Base-by-base conservation (phyloP, 2,113 vertebrate genomes). In the Phainopepla nitens region DNA sequence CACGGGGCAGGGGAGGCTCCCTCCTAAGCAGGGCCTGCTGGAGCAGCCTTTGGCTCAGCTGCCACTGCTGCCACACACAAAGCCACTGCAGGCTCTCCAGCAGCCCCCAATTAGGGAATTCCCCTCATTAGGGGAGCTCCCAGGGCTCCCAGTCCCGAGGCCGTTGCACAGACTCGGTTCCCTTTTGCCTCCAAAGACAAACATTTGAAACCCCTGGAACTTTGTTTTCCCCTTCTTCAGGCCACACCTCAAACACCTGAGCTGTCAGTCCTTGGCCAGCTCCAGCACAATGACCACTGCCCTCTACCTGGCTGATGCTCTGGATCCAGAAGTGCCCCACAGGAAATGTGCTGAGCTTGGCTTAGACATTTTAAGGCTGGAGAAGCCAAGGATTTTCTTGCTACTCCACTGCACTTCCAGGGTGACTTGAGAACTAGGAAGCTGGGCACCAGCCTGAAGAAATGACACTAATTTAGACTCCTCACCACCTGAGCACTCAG, bases 61-160 rank as follows among this genome's bases (percentile, higher is more conserved):
- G 25, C 5, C 22, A 3, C 8, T 50, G 76, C 7, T 66, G 54
- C 8, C 19, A 7, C 25, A 23, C 56, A 69, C 49, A 49, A 61
- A 82, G 23, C 53, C 82, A 33, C 25, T 36, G 88, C 91, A 51
- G 88, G 70, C 71, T 69, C 92, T 80, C 83, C 31, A 80, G 47
- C 71, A 89, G 68, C 84, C 93, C 91, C 96, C 83, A 50, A 83
- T 82, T 62, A 92, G 65, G 91, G 95, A 93, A 39, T 39, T 39
- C 84, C 93, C 91, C 96, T 83, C 47, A 83, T 82, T 62, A 92
- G 65, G 91, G 95, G 92, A 92, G 88, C 77, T 90, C 96, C 85
- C 41, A 90, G 92, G 91, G 88, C 77, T 90, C 96, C 85, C 41
- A 90, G 47, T 81, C 96, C 94, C 82, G 56, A 94, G 45, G 65